These are phyloP conservation scores for Echinometra lucunter DNA, from an alignment of 53 echinoderm and acorn worm genomes.

Conservation along the genomic window DNA sequence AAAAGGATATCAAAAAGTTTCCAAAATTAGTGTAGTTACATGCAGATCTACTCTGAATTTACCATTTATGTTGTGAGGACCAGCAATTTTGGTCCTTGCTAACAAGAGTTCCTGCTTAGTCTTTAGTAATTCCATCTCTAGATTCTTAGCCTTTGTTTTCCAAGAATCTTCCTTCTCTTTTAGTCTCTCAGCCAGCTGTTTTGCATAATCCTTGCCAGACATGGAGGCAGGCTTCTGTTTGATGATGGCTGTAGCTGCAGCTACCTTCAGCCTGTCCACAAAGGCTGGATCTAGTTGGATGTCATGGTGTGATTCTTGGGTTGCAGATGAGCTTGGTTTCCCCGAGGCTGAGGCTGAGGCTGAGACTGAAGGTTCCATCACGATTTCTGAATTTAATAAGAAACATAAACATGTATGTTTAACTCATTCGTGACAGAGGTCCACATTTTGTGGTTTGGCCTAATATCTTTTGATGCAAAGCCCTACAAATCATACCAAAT, in stretches of 20 bases:
- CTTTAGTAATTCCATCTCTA: constrained; percentile 81
- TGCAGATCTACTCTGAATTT: neutral
- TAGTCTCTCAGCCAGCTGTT: constrained; percentile 77
- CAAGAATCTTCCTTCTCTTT: constrained; percentile 75
- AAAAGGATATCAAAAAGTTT: neutral
- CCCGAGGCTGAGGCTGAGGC: neutral
- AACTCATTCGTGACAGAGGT: too few relatives aligned
- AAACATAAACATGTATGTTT: neutral
- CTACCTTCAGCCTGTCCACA: constrained; percentile 71
- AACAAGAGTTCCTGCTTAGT: constrained; percentile 83
- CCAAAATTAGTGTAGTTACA: neutral
- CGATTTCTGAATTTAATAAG: neutral
- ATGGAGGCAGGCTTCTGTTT: constrained; percentile 78
- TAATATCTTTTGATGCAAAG: too few relatives aligned
- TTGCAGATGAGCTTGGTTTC: neutral
- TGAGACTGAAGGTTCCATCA: neutral
- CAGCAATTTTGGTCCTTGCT: neutral
- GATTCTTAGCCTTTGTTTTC: constrained; percentile 77
- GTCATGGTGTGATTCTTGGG: neutral
- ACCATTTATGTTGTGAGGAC: neutral
- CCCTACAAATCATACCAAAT: too few relatives aligned
- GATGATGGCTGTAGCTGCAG: constrained; percentile 87
- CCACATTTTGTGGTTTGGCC: too few relatives aligned
- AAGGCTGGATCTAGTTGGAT: constrained; percentile 51
- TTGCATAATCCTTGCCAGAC: constrained; percentile 81